phyloP scores from a whole-genome alignment of 2,888 invertebrate genomes.

The Papilio gigon region DNA sequence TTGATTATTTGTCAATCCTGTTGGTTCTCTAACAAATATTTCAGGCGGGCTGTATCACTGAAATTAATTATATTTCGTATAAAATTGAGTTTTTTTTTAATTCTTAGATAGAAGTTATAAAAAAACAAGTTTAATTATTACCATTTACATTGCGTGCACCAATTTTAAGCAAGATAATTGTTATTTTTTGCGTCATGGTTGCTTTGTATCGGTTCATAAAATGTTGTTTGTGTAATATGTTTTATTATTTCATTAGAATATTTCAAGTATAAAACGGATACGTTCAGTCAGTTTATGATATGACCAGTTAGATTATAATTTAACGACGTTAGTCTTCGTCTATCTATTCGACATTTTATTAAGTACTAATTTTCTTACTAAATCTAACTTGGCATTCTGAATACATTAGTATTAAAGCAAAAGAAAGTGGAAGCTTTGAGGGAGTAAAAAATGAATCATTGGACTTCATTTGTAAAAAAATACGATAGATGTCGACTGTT shows the following conservation, averaged over 20 bases:
- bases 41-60: not conserved
- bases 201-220: slow-evolving; percentile 19
- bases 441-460: too few relatives aligned
- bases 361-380: too few relatives aligned
- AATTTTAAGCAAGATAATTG: slow-evolving; percentile 35
- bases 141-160: slow-evolving; percentile 38
- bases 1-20: too few relatives aligned
- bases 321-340: too few relatives aligned
- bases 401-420: too few relatives aligned
- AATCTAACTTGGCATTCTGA: too few relatives aligned
- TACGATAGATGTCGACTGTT: too few relatives aligned
- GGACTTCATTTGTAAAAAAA: too few relatives aligned
- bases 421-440: too few relatives aligned
- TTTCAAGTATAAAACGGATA: not conserved
- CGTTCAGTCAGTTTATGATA: not conserved
- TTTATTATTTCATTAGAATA: slow-evolving; percentile 8
- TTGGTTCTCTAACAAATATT: not conserved
- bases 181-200: slow-evolving; percentile 37
- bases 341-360: too few relatives aligned
- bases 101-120: not conserved
- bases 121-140: slow-evolving; percentile 32
- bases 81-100: slow-evolving; percentile 19
- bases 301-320: not conserved
- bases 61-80: not conserved
- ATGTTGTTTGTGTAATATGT: slow-evolving; percentile 18